Evolutionary conservation across 1,140 invertebrate genomes (phyloP), one percentile per base, ranked within the genome.

Genomic region (Sinella curviseta): DNA sequence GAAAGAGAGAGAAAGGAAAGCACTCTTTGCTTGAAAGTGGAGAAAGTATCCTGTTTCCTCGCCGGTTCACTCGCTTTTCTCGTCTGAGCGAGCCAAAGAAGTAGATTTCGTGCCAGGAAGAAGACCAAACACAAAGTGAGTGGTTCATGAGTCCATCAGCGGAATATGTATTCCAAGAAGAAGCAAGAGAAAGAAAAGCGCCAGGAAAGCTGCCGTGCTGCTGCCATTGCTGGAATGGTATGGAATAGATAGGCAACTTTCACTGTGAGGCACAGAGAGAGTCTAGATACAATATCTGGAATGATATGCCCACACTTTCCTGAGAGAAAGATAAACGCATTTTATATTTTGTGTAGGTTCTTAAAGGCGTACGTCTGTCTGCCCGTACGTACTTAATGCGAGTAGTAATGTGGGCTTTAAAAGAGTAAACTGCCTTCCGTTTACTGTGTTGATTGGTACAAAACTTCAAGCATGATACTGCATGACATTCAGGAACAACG

Each of bases 141-240:
- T 70, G 65, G 65, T 70, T 70, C 65, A 70, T 33, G 65, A 70
- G 65, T 70, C 65, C 65, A 70, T 70, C 65, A 70, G 24, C 65
- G 4, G 65, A 33, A 31, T 70, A 31, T 70, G 65, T 70, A 70
- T 70, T 70, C 31, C 31, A 33, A 30, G 24, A 33, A 60, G 8
- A 8, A 31, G 65, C 65, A 26, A 60, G 24, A n/a, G 14, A 60
- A 60, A 26, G 3, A 60, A 3, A 17, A 60, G 8, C 14, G 12
- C 12, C 24, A 60, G 12, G 57, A 60, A 60, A 60, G 57, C 57
- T 3, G 57, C 24, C 24, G 24, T 60, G 57, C 24, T 12, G 24
- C 57, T 60, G 8, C 12, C 12, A n/a, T 12, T 60, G 57, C 24
- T 16, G 57, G 57, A 8, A 16, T 60, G 12, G 24, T 60, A 26